Base-by-base conservation (phyloP, 2,113 vertebrate genomes). In the Xiphophorus hellerii region DNA sequence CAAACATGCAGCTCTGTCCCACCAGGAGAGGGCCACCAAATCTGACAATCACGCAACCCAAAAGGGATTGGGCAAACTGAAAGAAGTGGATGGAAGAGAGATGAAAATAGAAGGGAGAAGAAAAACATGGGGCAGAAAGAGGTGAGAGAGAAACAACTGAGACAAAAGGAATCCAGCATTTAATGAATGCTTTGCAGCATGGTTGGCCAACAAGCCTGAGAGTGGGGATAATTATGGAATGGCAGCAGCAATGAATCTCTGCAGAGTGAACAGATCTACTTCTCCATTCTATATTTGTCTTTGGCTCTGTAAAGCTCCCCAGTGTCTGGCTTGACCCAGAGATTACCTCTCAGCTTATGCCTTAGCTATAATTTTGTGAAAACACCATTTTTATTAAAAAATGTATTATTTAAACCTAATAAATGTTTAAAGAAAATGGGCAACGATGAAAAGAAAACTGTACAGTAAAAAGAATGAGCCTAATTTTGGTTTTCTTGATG, bases 161-260 rank as follows among this genome's bases (percentile, higher is more conserved):
- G 81, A 85, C 71, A 81, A 74, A 82, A 51, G 48, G 74, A 37
- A 39, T 68, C 75, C 39, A 42, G 14, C 51, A 39, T 65, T 80
- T 80, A 80, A 89, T 77, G 81, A 88, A 67, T 68, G 72, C 85
- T 87, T 85, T 81, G 77, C 77, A 74, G 76, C 81, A 76, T 62
- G 79, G 73, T 60, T 64, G 72, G 62, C 69, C 25, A 62, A 84
- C 82, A 71, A 82, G 66, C 64, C 79, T 69, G 78, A 77, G 72
- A 87, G 82, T 73, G 76, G 54, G 72, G 77, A 83, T 87, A 72
- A 88, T 84, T 87, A 82, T 79, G 80, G 78, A 54, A 73, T 69
- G 62, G 81, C 80, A 83, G 85, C 60, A 65, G 69, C 76, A 66
- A 84, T 81, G 76, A 79, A 86, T 82, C 84, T 84, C 64, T 31